phyloP scores from a whole-genome alignment of 2,888 invertebrate species.

The Blastobasis adustella region DNA sequence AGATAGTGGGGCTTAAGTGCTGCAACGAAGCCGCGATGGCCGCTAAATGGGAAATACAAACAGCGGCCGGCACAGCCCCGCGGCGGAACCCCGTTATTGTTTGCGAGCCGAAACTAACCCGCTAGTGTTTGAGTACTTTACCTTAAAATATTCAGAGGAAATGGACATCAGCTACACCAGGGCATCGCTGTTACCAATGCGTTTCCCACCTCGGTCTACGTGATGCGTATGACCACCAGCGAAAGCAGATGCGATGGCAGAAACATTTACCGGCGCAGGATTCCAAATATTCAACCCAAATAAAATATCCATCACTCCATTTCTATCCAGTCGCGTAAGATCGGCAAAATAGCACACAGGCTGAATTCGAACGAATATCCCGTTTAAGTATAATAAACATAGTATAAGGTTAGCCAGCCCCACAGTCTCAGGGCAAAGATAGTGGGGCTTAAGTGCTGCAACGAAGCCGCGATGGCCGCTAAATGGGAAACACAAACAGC shows the following conservation, averaged over 20 bases:
- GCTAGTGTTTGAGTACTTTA: slow-evolving; percentile 16
- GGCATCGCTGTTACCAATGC: no score
- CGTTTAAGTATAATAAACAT: no score
- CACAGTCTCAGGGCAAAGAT: slow-evolving; percentile 16
- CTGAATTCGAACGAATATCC: no score
- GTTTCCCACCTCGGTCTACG: no score
- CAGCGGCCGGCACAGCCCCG: slow-evolving; percentile 43
- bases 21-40: slow-evolving; percentile 46
- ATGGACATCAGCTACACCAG: background rate
- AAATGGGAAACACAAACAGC: slow-evolving; percentile 66
- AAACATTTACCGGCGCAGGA: no score
- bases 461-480: slow-evolving; percentile 48
- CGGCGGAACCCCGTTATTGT: slow-evolving; percentile 62
- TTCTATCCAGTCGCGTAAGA: no score
- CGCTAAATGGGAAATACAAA: slow-evolving; percentile 65
- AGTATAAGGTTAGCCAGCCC: no score
- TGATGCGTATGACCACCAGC: no score
- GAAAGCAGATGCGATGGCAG: no score
- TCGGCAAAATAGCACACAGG: no score
- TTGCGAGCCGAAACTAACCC: slow-evolving; percentile 59
- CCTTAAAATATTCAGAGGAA: slow-evolving; percentile 6
- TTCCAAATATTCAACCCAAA: no score
- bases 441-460: slow-evolving; percentile 27
- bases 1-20: slow-evolving; percentile 25
- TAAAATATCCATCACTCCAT: no score